These are phyloP conservation scores for Euglossa dilemma DNA, from an alignment of 1,140 invertebrate species.

Conservation along the genomic window DNA sequence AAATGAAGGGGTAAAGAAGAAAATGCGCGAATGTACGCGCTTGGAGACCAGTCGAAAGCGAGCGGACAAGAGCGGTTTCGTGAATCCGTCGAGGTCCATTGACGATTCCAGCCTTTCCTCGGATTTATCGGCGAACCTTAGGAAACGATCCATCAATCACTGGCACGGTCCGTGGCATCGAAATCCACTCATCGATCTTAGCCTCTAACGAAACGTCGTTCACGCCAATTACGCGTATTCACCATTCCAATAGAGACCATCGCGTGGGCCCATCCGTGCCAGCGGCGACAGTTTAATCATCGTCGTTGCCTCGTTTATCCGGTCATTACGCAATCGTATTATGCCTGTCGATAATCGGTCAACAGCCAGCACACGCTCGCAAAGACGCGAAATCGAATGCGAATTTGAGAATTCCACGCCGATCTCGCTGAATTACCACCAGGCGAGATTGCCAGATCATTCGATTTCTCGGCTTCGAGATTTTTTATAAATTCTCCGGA, in stretches of 20 bases:
- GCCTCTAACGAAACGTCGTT: background rate
- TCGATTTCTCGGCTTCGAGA: too few relatives aligned
- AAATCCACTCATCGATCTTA: background rate
- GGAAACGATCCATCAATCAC: background rate
- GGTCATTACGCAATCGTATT: constrained; percentile 56
- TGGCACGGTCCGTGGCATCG: background rate
- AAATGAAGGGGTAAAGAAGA: too few relatives aligned
- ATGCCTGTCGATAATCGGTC: constrained; percentile 50
- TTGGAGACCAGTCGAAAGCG: too few relatives aligned
- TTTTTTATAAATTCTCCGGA: too few relatives aligned
- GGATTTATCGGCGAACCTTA: background rate
- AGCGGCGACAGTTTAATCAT: constrained; percentile 44
- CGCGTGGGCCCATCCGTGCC: background rate
- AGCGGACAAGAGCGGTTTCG: too few relatives aligned
- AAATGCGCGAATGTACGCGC: too few relatives aligned
- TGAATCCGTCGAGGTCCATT: too few relatives aligned
- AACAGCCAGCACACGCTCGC: constrained; percentile 1
- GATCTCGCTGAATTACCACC: too few relatives aligned
- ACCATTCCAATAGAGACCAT: background rate
- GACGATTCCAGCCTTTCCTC: background rate
- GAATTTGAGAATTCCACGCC: background rate
- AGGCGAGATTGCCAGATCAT: background rate
- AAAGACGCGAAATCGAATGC: constrained; percentile 21
- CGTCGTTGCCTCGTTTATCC: constrained; percentile 43
- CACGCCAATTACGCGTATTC: background rate